Conservation (phyloP, 2,113 vertebrate genomes). For the Marmota monax region DNA sequence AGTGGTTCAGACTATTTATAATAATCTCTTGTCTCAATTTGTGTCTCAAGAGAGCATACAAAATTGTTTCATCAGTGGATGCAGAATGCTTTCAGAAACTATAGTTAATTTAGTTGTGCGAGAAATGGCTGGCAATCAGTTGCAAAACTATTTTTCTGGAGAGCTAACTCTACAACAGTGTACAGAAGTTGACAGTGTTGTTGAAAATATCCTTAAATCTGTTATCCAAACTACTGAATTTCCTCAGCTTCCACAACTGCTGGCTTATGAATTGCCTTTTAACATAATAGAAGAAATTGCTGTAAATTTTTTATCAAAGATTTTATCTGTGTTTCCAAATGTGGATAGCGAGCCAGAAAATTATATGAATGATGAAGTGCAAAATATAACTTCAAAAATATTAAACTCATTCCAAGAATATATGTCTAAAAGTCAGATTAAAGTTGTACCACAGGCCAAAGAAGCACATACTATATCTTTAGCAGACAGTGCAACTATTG, state of each 20-base stretch:
- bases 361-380: neutral
- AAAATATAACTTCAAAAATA: conserved; percentile 60
- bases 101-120: conserved; percentile 54
- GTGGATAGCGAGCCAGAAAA: neutral
- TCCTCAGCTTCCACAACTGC: neutral
- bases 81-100: conserved; percentile 65
- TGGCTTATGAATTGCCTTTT: conserved; percentile 42
- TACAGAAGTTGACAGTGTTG: conserved; percentile 10
- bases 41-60: conserved; percentile 17
- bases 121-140: conserved; percentile 63
- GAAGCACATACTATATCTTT: neutral
- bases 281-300: conserved; percentile 69
- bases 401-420: conserved; percentile 67
- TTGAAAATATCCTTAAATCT: conserved; percentile 47
- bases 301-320: conserved; percentile 63
- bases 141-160: conserved; percentile 72
- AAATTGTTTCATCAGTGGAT: conserved; percentile 58
- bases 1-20: conserved; percentile 68
- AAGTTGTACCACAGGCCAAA: neutral
- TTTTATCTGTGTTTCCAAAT: conserved; percentile 62
- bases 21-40: conserved; percentile 67
- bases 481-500: conserved; percentile 36
- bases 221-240: neutral
- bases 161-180: conserved; percentile 28
- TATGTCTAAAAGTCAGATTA: conserved; percentile 58